Evolutionary conservation across 2,888 invertebrate genomes (phyloP).

Genomic region (Nasonia oneida): DNA sequence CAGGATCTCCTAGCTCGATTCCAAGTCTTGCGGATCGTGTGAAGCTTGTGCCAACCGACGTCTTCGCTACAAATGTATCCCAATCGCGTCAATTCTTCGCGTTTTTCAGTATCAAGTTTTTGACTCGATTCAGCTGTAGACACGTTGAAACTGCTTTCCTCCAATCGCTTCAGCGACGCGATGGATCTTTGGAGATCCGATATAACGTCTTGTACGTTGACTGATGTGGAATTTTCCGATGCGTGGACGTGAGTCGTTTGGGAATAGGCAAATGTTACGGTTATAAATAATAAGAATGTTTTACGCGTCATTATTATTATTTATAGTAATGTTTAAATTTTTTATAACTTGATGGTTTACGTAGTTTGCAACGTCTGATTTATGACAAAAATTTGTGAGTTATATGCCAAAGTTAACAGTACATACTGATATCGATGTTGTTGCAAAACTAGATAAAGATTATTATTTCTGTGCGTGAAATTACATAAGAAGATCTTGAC

Average conservation of each 20-base stretch:
- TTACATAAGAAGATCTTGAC: background rate
- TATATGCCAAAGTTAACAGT: background rate
- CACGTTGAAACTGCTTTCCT: background rate
- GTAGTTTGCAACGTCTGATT: too few species aligned
- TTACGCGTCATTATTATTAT: background rate
- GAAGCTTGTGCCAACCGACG: background rate
- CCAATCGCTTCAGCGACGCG: background rate
- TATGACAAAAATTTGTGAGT: too few species aligned
- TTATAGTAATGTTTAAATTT: too few species aligned
- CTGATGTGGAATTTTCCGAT: background rate
- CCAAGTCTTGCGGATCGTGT: background rate
- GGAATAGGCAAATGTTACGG: background rate
- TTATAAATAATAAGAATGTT: background rate
- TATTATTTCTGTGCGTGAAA: background rate
- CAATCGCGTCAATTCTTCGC: background rate
- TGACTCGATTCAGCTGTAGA: background rate
- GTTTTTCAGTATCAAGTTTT: background rate
- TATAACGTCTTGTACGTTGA: background rate
- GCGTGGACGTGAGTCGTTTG: background rate
- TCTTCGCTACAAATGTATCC: background rate
- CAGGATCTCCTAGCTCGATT: background rate
- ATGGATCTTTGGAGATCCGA: background rate
- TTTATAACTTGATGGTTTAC: too few species aligned
- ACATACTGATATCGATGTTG: background rate
- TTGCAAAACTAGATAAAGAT: background rate